These are phyloP conservation scores for Geopemphigus sp. DNA, from an alignment of 1,140 invertebrate species.

Conservation along the genomic window DNA sequence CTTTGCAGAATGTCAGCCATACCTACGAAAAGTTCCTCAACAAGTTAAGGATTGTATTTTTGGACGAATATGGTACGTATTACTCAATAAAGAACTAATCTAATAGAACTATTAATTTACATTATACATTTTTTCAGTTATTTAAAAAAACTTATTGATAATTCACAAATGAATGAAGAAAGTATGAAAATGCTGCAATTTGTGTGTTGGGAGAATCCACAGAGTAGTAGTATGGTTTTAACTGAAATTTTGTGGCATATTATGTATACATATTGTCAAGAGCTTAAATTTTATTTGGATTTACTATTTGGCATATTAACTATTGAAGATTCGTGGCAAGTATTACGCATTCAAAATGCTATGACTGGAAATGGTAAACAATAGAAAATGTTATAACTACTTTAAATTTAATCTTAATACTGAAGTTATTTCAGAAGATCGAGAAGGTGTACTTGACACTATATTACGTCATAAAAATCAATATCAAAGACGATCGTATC, in stretches of 20 bases:
- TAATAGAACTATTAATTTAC: background rate
- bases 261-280: conserved; percentile 91
- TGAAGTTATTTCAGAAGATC: conserved; percentile 77
- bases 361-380: conserved; percentile 67
- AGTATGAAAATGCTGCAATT: conserved; percentile 85
- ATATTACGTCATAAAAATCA: conserved; percentile 88
- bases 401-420: conserved; percentile 4
- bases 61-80: conserved; percentile 49
- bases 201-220: conserved; percentile 94
- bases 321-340: conserved; percentile 94
- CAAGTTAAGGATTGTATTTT: conserved; percentile 46
- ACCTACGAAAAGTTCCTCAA: conserved; percentile 47
- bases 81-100: background rate
- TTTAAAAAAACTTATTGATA: conserved; percentile 94
- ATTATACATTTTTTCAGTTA: conserved; percentile 63
- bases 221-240: conserved; percentile 83
- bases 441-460: conserved; percentile 90
- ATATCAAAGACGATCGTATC: conserved; percentile 94
- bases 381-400: background rate
- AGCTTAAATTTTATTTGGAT: conserved; percentile 88
- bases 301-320: conserved; percentile 81
- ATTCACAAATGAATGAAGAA: conserved; percentile 87
- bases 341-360: conserved; percentile 86
- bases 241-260: conserved; percentile 91
- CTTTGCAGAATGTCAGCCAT: conserved; percentile 48